Evolutionary conservation across 1,140 invertebrate genomes (phyloP).

Genomic region (Lepidurus apus): DNA sequence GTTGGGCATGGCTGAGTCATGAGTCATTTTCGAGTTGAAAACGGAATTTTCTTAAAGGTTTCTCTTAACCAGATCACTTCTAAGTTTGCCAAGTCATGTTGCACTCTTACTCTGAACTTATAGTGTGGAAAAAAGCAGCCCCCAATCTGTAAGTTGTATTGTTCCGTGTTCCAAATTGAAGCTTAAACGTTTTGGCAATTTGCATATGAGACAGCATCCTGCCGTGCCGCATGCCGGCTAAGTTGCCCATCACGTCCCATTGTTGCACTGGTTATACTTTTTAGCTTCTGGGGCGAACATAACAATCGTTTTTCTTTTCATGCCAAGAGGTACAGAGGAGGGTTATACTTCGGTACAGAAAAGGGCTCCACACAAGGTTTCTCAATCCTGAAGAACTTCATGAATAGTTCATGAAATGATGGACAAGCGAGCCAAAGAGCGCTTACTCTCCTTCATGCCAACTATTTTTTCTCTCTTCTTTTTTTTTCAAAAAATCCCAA

Average conservation of each 20-base stretch:
- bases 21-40: too few species aligned
- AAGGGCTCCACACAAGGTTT: background rate
- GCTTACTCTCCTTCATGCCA: background rate
- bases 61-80: too few species aligned
- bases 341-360: background rate
- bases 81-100: background rate
- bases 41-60: too few species aligned
- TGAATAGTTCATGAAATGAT: constrained; percentile 15
- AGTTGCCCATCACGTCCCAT: background rate
- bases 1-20: too few species aligned
- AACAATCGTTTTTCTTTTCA: background rate
- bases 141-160: background rate
- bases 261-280: background rate
- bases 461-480: background rate
- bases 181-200: constrained; percentile 15
- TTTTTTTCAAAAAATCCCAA: background rate
- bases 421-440: background rate
- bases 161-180: constrained; percentile 1
- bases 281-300: background rate
- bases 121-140: background rate
- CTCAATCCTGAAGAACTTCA: background rate
- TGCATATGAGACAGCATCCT: background rate
- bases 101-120: background rate
- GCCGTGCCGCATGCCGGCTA: background rate
- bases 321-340: background rate